Base-by-base conservation (phyloP, 2,113 vertebrate species). In the Phoxinus phoxinus region DNA sequence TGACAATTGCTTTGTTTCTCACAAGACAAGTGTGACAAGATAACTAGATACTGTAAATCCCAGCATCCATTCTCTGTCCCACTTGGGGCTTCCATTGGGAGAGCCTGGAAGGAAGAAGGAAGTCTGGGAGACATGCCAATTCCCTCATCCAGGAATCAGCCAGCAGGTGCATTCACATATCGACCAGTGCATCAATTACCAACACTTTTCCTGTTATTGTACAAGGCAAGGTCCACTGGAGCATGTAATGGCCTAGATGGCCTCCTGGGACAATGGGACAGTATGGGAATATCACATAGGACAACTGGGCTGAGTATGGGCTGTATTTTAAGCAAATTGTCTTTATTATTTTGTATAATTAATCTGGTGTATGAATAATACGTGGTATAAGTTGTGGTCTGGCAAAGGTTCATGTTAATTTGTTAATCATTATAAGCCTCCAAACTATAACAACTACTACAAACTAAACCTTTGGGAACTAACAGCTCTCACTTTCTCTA, bases 91-190 rank as follows among this genome's bases (percentile, higher is more conserved):
- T 85, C 23, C 15, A 32, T 11, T 41, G 32, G 59, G 30, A 48
- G 17, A 27, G 9, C 12, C 4, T 23, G 53, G 19, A 12, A 32
- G 37, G 23, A 75, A 46, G n/a, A 15, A 27, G 27, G 35, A 61
- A 71, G 48, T 74, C 69, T 86, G 82, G 80, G 81, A 75, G 41
- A 86, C 12, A 17, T 30, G 48, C 75, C 86, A 83, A 37, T 37
- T 65, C 59, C 65, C 27, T 79, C 82, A 56, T 58, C 41, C 69
- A 86, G 83, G 65, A 41, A 75, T 73, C 56, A 59, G 67, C 21
- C 78, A 63, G 58, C 71, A 86, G 82, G 41, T 86, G 88, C 23
- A 82, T 21, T 86, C 84, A 69, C 65, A 59, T 87, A 89, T 85
- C 27, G 74, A 83, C 74, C 41, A 79, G 74, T 71, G 63, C 78